Base-by-base conservation (phyloP, 2,113 vertebrate species). In the Alethe diademata region DNA sequence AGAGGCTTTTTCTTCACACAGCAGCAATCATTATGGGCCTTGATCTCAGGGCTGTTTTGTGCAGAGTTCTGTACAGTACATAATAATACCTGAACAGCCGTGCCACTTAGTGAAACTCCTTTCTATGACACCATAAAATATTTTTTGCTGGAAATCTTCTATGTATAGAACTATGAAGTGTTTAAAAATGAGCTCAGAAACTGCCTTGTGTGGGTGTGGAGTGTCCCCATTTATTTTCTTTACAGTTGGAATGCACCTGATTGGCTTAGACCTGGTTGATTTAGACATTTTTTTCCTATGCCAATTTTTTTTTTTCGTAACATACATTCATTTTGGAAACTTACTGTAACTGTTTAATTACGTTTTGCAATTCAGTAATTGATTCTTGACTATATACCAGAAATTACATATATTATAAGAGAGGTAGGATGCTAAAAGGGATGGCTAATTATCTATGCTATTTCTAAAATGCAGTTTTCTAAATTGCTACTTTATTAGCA, bases 401-500 rank as follows among this genome's bases (percentile, higher is more conserved):
- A 79, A 95, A 65, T 87, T 86, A 42, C 36, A 48, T 14, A 48
- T 31, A 66, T 62, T 23, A 15, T 90, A 92, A 74, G 42, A 93
- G 75, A 47, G 54, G 69, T 66, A 80, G 64, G 56, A 80, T 85
- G 66, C 61, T 91, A 67, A 91, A 89, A 89, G 28, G 40, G 14
- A 57, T 69, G 28, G 53, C 43, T 92, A 84, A 93, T 95, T 95
- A 71, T 79, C 69, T 74, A 11, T 1, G 2, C 57, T 91, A 10
- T 86, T 93, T 89, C 80, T 79, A 69, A 92, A 89, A 72, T 60
- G 40, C 51, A 60, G 45, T 71, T 91, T 93, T 74, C 53, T 75
- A 84, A 89, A 43, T 92, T 22, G 16, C 47, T 92, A 29, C 73
- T 89, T 92, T 89, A 81, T 93, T 91, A 95, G 15, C 40, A 57